Percentiles rank a stretch among this genome's conserved stretches.
phyloP scores from a whole-genome alignment of 2,797 vertebrate genomes.

The Carduelis carduelis region DNA sequence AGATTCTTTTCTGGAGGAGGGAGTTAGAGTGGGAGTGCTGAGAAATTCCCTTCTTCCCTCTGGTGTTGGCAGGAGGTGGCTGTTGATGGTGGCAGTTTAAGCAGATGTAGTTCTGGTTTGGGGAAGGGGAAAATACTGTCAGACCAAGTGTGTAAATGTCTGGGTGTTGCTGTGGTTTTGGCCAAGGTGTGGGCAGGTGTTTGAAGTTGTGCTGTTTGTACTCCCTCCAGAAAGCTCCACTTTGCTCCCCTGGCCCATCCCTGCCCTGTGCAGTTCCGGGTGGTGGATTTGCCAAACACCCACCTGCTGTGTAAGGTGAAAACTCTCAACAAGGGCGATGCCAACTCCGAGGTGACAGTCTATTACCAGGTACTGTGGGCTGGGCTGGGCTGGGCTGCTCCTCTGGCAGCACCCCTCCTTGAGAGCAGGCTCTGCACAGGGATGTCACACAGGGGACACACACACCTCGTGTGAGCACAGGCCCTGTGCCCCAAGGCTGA shows the following conservation, averaged over 20 bases:
- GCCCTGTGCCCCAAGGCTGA: accelerated
- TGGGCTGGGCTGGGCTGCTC: not conserved
- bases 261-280: slow-evolving; percentile 90
- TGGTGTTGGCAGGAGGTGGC: not conserved
- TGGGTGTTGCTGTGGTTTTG: not conserved
- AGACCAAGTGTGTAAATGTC: accelerated
- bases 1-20: not conserved
- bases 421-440: not conserved
- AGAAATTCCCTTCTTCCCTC: not conserved
- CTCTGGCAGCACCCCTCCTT: not conserved
- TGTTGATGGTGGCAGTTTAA: not conserved
- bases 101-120: accelerated
- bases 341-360: slow-evolving; percentile 87
- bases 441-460: not conserved
- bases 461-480: not conserved
- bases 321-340: slow-evolving; percentile 87
- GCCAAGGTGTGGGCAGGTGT: not conserved
- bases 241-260: slow-evolving; percentile 81
- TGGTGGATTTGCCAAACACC: slow-evolving; percentile 84
- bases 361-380: slow-evolving; percentile 55
- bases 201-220: not conserved
- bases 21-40: not conserved
- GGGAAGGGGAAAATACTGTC: not conserved
- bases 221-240: slow-evolving; percentile 26
- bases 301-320: slow-evolving; percentile 91